A percentile compares a stretch with the other conserved stretches of the same genome.
These are phyloP conservation scores for Cheilinus undulatus DNA, from an alignment of 2,113 vertebrate genomes.

Conservation along the genomic window DNA sequence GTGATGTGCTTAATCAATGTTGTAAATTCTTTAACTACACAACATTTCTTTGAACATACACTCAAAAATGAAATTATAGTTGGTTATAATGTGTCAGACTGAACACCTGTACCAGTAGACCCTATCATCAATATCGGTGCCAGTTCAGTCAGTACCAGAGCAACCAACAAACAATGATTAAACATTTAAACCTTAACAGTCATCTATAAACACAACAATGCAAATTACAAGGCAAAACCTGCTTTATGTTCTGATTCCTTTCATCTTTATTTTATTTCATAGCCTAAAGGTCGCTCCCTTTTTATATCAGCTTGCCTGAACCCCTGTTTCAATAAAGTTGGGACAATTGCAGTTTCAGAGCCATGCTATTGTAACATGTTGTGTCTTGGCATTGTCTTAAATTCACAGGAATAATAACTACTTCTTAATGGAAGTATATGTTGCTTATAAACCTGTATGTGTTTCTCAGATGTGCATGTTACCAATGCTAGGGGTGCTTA, in stretches of 20 bases:
- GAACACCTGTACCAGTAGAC: not conserved
- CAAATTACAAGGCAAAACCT: not conserved
- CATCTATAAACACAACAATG: not conserved
- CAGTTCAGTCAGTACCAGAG: not conserved
- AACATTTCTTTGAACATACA: not conserved
- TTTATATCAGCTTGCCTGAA: not conserved
- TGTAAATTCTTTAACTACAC: conserved; percentile 14
- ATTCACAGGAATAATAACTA: too few relatives aligned
- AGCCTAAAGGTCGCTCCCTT: not conserved
- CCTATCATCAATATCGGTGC: not conserved
- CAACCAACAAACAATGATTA: not conserved
- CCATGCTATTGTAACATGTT: too few relatives aligned
- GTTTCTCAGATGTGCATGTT: too few relatives aligned
- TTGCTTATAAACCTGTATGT: too few relatives aligned
- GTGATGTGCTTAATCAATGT: conserved; percentile 25
- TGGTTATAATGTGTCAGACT: not conserved
- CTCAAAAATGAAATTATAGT: not conserved
- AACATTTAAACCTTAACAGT: not conserved
- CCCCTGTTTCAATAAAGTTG: too few relatives aligned
- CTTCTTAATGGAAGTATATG: too few relatives aligned
- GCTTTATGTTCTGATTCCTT: not conserved
- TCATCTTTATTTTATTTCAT: not conserved
- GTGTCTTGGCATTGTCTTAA: too few relatives aligned
- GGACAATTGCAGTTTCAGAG: too few relatives aligned
- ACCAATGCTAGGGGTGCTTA: too few relatives aligned